phyloP scores from a whole-genome alignment of 2,113 vertebrate genomes.

The Antechinus flavipes region DNA sequence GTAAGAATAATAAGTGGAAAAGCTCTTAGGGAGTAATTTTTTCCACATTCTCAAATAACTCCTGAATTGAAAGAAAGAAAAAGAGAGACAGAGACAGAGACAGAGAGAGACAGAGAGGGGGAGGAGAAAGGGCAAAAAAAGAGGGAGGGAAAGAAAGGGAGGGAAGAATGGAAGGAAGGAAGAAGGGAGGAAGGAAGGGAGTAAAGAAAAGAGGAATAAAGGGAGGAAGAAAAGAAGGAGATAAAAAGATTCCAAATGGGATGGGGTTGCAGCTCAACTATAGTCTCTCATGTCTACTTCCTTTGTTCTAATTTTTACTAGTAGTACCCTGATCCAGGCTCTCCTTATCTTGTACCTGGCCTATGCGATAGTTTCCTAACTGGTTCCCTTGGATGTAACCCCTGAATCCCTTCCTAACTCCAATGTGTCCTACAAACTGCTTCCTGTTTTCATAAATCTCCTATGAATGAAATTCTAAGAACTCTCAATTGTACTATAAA shows the following conservation, averaged over 20 bases:
- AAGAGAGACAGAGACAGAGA: too few relatives aligned
- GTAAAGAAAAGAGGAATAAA: too few relatives aligned
- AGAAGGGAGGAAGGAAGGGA: too few relatives aligned
- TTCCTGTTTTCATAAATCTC: not conserved
- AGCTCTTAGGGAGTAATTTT: rapidly evolving
- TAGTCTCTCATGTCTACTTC: not conserved
- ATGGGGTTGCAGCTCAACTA: not conserved
- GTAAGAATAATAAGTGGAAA: not conserved
- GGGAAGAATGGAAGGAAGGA: too few relatives aligned
- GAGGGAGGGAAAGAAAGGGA: too few relatives aligned
- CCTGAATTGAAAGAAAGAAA: not conserved
- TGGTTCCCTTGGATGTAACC: not conserved
- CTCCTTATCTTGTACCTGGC: not conserved
- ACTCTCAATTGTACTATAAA: not conserved
- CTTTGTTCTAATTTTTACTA: not conserved
- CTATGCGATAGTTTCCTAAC: not conserved
- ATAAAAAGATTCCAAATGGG: not conserved
- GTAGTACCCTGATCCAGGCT: not conserved
- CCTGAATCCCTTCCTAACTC: not conserved
- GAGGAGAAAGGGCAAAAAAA: too few relatives aligned
- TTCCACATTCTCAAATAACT: not conserved
- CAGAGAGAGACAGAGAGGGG: too few relatives aligned
- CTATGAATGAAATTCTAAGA: not conserved
- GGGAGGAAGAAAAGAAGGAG: too few relatives aligned
- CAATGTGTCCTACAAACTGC: not conserved